Evolutionary conservation across 2,797 vertebrate genomes (phyloP).

Genomic region (Acanthurus tractus): DNA sequence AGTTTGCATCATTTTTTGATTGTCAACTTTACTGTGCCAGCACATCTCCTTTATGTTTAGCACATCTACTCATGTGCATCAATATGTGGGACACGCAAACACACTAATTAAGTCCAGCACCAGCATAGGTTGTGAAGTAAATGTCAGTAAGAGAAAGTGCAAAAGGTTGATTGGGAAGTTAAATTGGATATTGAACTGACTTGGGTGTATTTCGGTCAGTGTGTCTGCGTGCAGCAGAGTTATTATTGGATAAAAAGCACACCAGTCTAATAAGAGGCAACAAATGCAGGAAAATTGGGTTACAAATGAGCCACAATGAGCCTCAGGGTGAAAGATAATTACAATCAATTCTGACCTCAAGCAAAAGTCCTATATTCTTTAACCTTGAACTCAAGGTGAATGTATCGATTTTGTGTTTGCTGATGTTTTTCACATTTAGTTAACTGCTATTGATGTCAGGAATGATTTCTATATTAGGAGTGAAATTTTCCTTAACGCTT

Average conservation of each 20-base stretch:
- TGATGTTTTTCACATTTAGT: conserved; percentile 10
- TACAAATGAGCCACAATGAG: conserved; percentile 55
- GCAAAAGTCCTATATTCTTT: conserved; percentile 28
- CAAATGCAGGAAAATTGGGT: conserved; percentile 48
- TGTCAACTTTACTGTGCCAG: background rate
- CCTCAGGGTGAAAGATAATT: conserved; percentile 72
- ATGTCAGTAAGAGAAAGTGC: conserved; percentile 50
- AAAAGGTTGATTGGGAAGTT: conserved; percentile 66
- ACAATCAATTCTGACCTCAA: conserved; percentile 67
- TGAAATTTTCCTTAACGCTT: conserved; percentile 33
- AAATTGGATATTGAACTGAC: conserved; percentile 76
- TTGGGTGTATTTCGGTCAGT: conserved; percentile 38
- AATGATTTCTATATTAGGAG: conserved; percentile 51
- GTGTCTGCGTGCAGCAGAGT: conserved; percentile 14
- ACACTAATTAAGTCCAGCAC: conserved; percentile 44
- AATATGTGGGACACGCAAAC: conserved; percentile 28
- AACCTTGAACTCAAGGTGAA: conserved; percentile 53
- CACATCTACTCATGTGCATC: background rate
- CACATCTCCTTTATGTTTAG: background rate
- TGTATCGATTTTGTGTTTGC: background rate
- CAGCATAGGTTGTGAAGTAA: conserved; percentile 34
- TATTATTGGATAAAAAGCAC: conserved; percentile 44
- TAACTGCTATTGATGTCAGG: conserved; percentile 43
- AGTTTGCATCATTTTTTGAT: background rate
- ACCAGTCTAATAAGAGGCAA: conserved; percentile 29